Evolutionary conservation across 2,113 vertebrate species (phyloP).

Genomic region (Oreamnos americanus): DNA sequence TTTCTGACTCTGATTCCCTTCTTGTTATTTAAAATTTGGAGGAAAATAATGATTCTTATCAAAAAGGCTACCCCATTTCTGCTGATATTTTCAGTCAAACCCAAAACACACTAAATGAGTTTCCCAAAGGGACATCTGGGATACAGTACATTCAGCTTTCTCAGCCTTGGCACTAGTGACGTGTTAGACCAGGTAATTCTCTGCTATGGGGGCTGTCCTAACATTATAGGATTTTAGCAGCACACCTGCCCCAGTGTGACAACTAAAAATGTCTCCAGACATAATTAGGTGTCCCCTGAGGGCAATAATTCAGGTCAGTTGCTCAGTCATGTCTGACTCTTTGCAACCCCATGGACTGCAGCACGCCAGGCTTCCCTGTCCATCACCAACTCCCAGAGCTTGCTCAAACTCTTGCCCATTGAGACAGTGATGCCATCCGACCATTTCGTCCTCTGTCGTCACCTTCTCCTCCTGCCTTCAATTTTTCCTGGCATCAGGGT

Average conservation of each 20-base stretch:
- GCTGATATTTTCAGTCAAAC: background rate
- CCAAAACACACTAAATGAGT: background rate
- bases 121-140: background rate
- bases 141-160: background rate
- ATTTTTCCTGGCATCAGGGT: background rate
- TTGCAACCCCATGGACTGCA: background rate
- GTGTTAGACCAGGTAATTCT: background rate
- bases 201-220: background rate
- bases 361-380: background rate
- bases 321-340: background rate
- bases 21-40: background rate
- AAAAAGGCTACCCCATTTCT: background rate
- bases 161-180: background rate
- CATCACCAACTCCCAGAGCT: background rate
- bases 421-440: background rate
- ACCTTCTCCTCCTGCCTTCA: background rate
- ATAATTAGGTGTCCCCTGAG: background rate
- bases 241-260: background rate
- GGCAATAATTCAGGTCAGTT: background rate
- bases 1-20: background rate
- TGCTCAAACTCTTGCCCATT: background rate
- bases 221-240: background rate
- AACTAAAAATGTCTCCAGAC: background rate
- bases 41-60: background rate
- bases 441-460: accelerated